Evolutionary conservation across 2,888 invertebrate genomes (phyloP).

Genomic region (Hartigia nigra): DNA sequence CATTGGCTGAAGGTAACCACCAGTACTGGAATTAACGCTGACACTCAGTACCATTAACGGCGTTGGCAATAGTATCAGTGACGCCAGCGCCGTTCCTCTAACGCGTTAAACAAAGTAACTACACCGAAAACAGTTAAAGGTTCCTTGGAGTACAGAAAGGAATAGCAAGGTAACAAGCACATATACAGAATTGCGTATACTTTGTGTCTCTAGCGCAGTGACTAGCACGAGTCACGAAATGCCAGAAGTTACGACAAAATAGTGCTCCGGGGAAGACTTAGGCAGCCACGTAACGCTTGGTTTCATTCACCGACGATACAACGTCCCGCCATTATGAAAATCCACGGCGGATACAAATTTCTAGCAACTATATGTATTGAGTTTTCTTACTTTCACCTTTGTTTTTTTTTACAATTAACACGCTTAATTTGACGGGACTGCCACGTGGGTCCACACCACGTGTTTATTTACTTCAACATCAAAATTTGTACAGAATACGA

Average conservation of each 20-base stretch:
- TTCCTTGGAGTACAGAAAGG: background rate
- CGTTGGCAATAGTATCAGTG: background rate
- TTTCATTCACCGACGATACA: background rate
- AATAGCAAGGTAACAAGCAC: background rate
- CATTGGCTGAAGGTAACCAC: background rate
- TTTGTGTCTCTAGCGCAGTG: background rate
- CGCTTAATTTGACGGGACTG: background rate
- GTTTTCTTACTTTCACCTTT: fast-evolving
- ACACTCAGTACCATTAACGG: background rate
- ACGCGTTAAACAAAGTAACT: background rate
- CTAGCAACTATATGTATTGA: background rate
- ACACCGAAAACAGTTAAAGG: background rate
- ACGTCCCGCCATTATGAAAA: background rate
- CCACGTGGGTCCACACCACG: too few relatives aligned
- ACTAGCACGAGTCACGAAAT: background rate
- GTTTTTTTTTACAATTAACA: background rate
- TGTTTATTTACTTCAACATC: too few relatives aligned
- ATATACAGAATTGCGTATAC: background rate
- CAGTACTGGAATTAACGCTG: too few relatives aligned
- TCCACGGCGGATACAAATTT: background rate
- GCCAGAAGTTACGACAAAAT: background rate
- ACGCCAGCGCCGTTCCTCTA: background rate
- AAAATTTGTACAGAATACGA: too few relatives aligned
- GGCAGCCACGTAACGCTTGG: background rate
- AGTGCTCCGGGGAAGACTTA: background rate